Evolutionary conservation across 2,888 invertebrate genomes (phyloP), one percentile per base, ranked within the genome.

Genomic region (Sialis lutaria): DNA sequence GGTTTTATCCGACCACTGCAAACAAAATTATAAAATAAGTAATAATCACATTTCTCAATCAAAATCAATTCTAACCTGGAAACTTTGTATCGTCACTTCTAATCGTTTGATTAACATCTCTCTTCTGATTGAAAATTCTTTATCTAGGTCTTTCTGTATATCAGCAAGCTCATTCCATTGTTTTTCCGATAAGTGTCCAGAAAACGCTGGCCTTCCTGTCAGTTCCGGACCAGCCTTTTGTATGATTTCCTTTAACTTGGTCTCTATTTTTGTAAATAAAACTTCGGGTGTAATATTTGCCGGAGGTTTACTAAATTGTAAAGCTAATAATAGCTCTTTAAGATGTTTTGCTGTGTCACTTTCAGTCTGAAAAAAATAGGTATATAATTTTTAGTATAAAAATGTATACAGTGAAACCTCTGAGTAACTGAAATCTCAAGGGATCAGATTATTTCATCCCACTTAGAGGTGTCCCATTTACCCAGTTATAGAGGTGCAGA

Each of bases 1-100:
- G 47, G 83, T 72, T 51, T 79, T 75, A 43, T 88, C 87, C 0
- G 89, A 88, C 90, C 90, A 91, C 83, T 85, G 22, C 22, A 60
- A 40, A 65, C 50, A 40, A 40, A 50, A 33, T 45, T 33, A 41
- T 33, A 30, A 40, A 41, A 39, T 8, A 32, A 22, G 22, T 32
- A 48, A 45, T 31, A 12, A 37, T 13, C 32, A 48, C 32, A 33
- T 40, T n/a, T n/a, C 6, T 43, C 9, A 8, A 43, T 9, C 5
- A 12, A 8, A 34, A 47, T 43, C 32, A 6, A 10, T 43, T 9
- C 45, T n/a, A 60, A 84, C 90, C 75, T 91, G 81, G 64, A 97
- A 98, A 46, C 96, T 96, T 64, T 93, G 90, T 56, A 97, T 79
- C 0, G 97, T 98, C 50, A 95, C 93, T 63, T 97, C 96, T 34